Evolutionary conservation across 1,140 invertebrate genomes (phyloP), one percentile per base, ranked within the genome.

Genomic region (Lamellibrachia luymesi): DNA sequence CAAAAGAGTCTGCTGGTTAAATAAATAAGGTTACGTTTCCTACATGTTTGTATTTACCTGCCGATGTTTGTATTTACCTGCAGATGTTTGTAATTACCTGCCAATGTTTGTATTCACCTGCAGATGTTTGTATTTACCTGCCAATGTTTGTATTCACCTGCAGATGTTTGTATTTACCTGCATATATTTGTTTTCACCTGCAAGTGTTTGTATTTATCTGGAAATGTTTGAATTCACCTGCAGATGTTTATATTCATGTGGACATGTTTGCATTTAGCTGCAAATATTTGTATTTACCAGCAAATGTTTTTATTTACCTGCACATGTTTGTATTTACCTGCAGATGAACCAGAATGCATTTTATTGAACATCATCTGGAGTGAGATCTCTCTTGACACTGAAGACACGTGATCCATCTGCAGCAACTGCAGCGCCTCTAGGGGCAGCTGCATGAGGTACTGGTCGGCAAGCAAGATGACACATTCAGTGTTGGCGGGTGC

Each of bases 351-450:
- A 80, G 64, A 80, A 80, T 80, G 64, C 64, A 95, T 80, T 17
- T 80, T 80, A 22, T 80, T 80, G 64, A 80, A 80, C 25, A 80
- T 80, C 93, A 96, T 93, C 94, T 96, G 95, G 50, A 96, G 93
- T 0, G 96, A 96, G 94, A 96, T 95, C 91, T 96, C 96, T 89
- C 96, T 92, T 8, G 95, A 95, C 38, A 96, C 80, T 0, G 96
- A 95, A 6, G 93, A 91, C 50, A 96, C 94, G 25, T 91, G 94
- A 10, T 95, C 94, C 38, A 91, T 56, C 93, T 95, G 94, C 38
- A 96, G 92, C 8, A 95, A 95, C 93, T 96, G 95, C 64, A 96
- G 92, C 10, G 95, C 95, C 93, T 96, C 96, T 52, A 96, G 94
- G 2, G 96, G 96, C 89, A 96, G 94, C 94, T 96, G 94, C 94